Percentiles rank a stretch among this genome's conserved stretches.
Conservation (phyloP, 2,797 vertebrate genomes). For the Morelia viridis region DNA sequence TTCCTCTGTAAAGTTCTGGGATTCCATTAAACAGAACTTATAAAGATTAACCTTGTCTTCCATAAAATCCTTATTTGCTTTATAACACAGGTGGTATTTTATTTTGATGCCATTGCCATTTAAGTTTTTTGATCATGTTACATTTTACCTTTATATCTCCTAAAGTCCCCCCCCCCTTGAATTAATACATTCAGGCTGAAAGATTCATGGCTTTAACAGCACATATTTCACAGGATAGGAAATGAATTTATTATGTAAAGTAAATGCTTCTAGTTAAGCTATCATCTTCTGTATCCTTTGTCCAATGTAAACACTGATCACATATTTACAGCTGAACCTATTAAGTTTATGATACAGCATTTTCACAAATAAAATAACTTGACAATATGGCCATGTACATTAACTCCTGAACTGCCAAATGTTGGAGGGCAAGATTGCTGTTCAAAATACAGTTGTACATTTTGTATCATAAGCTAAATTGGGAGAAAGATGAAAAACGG, state of each 20-base stretch:
- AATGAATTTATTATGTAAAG: slow-evolving; percentile 5
- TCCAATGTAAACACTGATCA: not conserved
- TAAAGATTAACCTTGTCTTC: not conserved
- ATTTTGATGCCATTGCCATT: slow-evolving; percentile 3
- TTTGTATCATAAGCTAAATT: not conserved
- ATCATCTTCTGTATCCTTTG: not conserved
- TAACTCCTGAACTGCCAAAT: not conserved
- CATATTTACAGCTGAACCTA: not conserved
- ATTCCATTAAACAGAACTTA: not conserved
- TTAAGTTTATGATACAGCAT: not conserved
- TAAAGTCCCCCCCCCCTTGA: not conserved
- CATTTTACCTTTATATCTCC: not conserved
- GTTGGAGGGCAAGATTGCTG: not conserved
- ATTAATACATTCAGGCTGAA: not conserved
- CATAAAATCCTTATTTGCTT: slow-evolving; percentile 13
- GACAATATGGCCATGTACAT: not conserved
- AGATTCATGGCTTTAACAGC: not conserved
- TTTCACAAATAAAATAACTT: not conserved
- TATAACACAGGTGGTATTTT: not conserved
- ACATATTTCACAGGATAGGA: not conserved
- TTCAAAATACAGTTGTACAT: not conserved
- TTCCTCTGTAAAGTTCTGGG: not conserved
- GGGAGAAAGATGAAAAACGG: not conserved
- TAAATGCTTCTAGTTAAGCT: slow-evolving; percentile 5
- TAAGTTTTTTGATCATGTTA: not conserved